Percentiles rank a stretch among this genome's conserved stretches.
phyloP scores from a whole-genome alignment of 2,797 vertebrate genomes.

The Bovichtus diacanthus region DNA sequence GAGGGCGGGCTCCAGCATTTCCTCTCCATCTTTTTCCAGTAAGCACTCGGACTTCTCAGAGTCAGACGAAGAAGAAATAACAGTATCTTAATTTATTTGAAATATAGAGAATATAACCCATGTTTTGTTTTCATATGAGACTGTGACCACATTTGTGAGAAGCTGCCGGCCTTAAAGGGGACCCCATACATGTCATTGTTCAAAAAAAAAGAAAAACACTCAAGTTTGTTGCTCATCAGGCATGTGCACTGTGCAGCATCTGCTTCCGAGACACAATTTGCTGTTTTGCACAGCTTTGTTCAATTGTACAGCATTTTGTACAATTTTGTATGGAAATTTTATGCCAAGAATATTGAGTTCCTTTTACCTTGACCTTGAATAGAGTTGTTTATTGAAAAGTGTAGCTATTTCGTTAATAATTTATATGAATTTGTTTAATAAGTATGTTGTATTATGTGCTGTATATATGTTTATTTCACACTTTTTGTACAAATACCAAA shows the following conservation, averaged over 20 bases:
- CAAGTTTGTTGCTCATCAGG: conserved; percentile 35
- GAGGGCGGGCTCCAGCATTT: conserved; percentile 82
- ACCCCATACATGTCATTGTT: conserved; percentile 37
- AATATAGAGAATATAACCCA: conserved; percentile 46
- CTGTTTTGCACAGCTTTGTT: conserved; percentile 95
- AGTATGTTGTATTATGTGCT: conserved; percentile 93
- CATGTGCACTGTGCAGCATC: conserved; percentile 70
- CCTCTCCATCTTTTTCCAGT: conserved; percentile 89
- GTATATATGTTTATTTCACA: conserved; percentile 87
- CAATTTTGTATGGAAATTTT: conserved; percentile 96
- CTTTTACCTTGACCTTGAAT: conserved; percentile 77
- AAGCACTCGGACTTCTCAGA: conserved; percentile 97
- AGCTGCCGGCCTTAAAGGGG: conserved; percentile 59
- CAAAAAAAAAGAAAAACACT: conserved; percentile 17
- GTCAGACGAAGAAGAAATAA: conserved; percentile 95
- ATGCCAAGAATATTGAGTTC: conserved; percentile 91
- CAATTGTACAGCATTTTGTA: conserved; percentile 96
- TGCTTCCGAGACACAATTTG: conserved; percentile 84
- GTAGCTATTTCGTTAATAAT: conserved; percentile 94
- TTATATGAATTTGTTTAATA: conserved; percentile 95
- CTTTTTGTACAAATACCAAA: conserved; percentile 84
- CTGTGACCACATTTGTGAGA: conserved; percentile 74
- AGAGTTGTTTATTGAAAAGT: conserved; percentile 86
- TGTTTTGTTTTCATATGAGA: conserved; percentile 50
- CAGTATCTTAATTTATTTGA: conserved; percentile 89